These are phyloP conservation scores for Ictalurus punctatus DNA, from an alignment of 2,113 vertebrate genomes.

Conservation along the genomic window DNA sequence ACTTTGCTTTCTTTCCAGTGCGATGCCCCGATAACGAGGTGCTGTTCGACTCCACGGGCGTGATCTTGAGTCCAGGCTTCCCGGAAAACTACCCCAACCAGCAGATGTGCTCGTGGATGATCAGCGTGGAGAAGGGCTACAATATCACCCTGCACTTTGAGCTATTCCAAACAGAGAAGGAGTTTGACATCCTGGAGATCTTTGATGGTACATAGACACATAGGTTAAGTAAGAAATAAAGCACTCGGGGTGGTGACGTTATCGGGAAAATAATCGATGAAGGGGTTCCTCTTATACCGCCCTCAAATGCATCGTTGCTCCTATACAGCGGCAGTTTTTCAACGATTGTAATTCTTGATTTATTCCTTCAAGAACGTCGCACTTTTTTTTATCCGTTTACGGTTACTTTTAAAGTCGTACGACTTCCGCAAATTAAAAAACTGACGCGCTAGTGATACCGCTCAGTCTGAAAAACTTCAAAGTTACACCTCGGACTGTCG, in stretches of 20 bases:
- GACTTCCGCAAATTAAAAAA: background rate
- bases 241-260: background rate
- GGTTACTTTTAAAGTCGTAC: too few relatives aligned
- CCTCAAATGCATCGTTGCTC: too few relatives aligned
- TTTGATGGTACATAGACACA: slow-evolving; percentile 82
- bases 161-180: slow-evolving; percentile 96
- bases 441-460: too few relatives aligned
- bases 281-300: too few relatives aligned
- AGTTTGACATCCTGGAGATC: slow-evolving; percentile 97
- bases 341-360: background rate
- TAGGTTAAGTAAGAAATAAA: background rate
- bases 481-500: background rate
- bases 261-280: background rate
- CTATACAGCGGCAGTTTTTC: background rate
- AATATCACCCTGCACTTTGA: slow-evolving; percentile 96
- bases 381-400: too few relatives aligned
- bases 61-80: slow-evolving; percentile 92
- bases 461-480: background rate
- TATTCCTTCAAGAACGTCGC: background rate
- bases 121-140: slow-evolving; percentile 96
- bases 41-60: slow-evolving; percentile 91
- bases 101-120: slow-evolving; percentile 96
- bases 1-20: slow-evolving; percentile 67
- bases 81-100: slow-evolving; percentile 96
- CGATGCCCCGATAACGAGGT: slow-evolving; percentile 94